These are phyloP conservation scores for Meda fulgida DNA, from an alignment of 2,797 vertebrate species.

Conservation along the genomic window DNA sequence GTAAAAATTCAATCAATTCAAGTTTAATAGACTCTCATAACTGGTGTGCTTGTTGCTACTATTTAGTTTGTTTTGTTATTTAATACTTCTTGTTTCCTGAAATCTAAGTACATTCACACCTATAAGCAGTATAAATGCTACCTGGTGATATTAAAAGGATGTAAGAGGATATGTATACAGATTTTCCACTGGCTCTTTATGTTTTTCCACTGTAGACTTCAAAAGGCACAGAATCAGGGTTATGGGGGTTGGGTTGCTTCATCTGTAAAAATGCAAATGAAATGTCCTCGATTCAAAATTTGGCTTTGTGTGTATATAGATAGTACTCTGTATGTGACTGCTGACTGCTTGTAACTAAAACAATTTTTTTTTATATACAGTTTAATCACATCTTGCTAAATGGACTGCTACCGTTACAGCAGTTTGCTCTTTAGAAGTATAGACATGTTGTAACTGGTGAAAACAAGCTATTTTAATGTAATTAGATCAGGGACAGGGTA, in stretches of 20 bases:
- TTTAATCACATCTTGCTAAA: constrained; percentile 11
- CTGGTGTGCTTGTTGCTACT: constrained; percentile 16
- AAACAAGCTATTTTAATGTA: constrained; percentile 2
- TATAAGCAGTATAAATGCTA: constrained; percentile 7
- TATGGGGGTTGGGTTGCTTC: constrained; percentile 23
- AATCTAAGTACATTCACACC: constrained; percentile 1
- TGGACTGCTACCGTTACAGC: background rate
- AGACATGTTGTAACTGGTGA: background rate
- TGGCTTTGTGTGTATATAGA: background rate
- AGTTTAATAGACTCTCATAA: background rate
- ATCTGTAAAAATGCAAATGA: constrained; percentile 26
- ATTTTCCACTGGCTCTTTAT: background rate
- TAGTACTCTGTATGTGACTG: background rate
- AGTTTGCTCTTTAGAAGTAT: constrained; percentile 1
- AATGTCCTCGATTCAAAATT: background rate
- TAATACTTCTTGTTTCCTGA: constrained; percentile 12
- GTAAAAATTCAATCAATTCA: constrained; percentile 28
- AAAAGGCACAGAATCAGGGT: constrained; percentile 26
- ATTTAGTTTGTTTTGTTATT: constrained; percentile 13
- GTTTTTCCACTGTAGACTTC: constrained; percentile 24
- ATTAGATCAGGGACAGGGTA: background rate
- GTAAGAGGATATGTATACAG: constrained; percentile 19
- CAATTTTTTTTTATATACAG: background rate
- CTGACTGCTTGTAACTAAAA: background rate
- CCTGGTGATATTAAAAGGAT: background rate